Evolutionary conservation across 2,113 vertebrate species (phyloP), one percentile per base, ranked within the genome.

Genomic region (Symphodus melops): DNA sequence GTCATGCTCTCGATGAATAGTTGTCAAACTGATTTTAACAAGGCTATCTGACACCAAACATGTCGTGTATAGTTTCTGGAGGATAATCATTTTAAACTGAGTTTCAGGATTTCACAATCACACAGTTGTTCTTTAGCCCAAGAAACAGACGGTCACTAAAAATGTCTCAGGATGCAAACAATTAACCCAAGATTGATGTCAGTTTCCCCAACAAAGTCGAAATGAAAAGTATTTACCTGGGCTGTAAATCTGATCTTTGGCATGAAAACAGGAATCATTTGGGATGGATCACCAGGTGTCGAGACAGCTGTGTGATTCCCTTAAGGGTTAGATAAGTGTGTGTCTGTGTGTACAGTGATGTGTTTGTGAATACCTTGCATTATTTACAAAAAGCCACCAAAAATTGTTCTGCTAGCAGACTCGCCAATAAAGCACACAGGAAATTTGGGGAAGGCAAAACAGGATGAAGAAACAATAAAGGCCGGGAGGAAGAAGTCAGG

Each of bases 231-330:
- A 83, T 89, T 91, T 89, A 85, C 84, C 82, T 85, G 62, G 78
- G 72, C 75, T 85, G 69, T 86, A 91, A 91, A 91, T 83, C 61
- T 80, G 84, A 89, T 86, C 79, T 67, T 60, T 69, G 81, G 84
- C 72, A 82, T 87, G 85, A 85, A 84, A 82, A 87, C 79, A 86
- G 78, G 80, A 81, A 84, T 55, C 72, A 70, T 86, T 89, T 82
- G 65, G 66, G 87, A 87, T 85, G 75, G 77, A 82, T 87, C 81
- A 86, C 56, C 91, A 92, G 88, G 89, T 92, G 89, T 78, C 66
- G 51, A 74, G 77, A 86, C 90, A 93, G 88, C 87, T 92, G 89
- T 85, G 67, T 59, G 68, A 86, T 77, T 79, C 83, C 82, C 89
- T 80, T 37, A 51, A 75, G 86, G 88, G 65, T 75, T 80, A 62